Evolutionary conservation across 1,140 invertebrate genomes (phyloP).

Genomic region (Paraescarpia echinospica): DNA sequence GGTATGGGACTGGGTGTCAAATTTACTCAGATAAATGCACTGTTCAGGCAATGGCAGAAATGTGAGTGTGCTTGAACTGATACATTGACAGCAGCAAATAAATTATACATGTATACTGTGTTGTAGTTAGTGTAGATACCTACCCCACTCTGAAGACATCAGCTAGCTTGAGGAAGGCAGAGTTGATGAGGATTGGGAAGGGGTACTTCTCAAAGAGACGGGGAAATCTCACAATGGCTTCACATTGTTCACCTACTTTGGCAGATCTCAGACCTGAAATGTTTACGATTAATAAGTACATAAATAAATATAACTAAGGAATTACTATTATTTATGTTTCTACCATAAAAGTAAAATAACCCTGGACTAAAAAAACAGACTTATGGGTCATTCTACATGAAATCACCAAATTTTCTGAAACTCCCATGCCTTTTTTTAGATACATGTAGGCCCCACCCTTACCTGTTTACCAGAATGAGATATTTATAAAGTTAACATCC

Average conservation of each 20-base stretch:
- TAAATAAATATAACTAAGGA: neutral
- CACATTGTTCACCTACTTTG: constrained; percentile 92
- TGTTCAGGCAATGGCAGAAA: neutral
- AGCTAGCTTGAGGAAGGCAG: constrained; percentile 89
- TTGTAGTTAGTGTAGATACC: constrained; percentile 33
- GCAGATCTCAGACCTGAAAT: constrained; percentile 76
- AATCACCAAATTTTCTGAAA: no score
- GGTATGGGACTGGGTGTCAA: neutral
- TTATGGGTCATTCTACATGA: no score
- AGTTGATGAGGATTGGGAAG: constrained; percentile 96
- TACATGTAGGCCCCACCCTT: no score
- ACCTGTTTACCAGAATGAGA: no score
- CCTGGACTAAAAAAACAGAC: no score
- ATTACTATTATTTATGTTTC: neutral
- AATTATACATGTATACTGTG: neutral
- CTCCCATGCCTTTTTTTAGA: no score
- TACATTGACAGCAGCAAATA: neutral
- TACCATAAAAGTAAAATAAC: no score
- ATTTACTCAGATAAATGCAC: neutral
- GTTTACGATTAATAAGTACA: neutral
- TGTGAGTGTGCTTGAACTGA: neutral
- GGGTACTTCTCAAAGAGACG: constrained; percentile 94
- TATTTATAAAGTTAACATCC: no score
- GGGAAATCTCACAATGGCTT: constrained; percentile 93
- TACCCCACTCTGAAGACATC: constrained; percentile 91